A percentile compares a stretch with the other conserved stretches of the same genome.
Evolutionary conservation across 2,888 invertebrate species (phyloP).

Genomic region (Ectemnius lituratus): DNA sequence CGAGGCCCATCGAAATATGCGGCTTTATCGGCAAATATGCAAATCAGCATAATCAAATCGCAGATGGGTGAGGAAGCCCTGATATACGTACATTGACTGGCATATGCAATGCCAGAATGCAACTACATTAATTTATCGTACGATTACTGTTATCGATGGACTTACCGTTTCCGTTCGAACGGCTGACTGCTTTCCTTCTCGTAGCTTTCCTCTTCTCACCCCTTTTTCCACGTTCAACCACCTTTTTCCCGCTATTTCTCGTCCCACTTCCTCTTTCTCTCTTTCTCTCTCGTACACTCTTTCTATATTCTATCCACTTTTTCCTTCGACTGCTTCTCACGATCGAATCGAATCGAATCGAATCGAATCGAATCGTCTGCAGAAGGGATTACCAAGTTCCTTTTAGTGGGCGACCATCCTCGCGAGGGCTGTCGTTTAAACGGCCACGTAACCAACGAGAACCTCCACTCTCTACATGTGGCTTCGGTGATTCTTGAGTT

Average conservation of each 20-base stretch:
- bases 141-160: constrained; percentile 35
- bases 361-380: constrained; percentile 30
- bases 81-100: constrained; percentile 29
- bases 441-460: constrained; percentile 15
- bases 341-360: not conserved
- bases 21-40: constrained; percentile 58
- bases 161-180: constrained; percentile 39
- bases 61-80: constrained; percentile 18
- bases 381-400: constrained; percentile 24
- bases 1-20: constrained; percentile 47
- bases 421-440: constrained; percentile 16
- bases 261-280: not conserved
- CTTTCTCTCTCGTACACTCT: not conserved
- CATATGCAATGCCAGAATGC: not conserved
- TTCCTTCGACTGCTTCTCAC: not conserved
- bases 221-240: not conserved
- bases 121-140: constrained; percentile 37
- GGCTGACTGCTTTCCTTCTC: not conserved
- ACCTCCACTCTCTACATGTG: not conserved
- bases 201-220: not conserved
- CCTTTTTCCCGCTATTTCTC: not conserved
- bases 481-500: not conserved
- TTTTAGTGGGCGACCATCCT: constrained; percentile 17
- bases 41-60: constrained; percentile 58
- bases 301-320: not conserved